These are phyloP conservation scores for Stenoptilia bipunctidactyla DNA, from an alignment of 2,888 invertebrate genomes.

Conservation along the genomic window DNA sequence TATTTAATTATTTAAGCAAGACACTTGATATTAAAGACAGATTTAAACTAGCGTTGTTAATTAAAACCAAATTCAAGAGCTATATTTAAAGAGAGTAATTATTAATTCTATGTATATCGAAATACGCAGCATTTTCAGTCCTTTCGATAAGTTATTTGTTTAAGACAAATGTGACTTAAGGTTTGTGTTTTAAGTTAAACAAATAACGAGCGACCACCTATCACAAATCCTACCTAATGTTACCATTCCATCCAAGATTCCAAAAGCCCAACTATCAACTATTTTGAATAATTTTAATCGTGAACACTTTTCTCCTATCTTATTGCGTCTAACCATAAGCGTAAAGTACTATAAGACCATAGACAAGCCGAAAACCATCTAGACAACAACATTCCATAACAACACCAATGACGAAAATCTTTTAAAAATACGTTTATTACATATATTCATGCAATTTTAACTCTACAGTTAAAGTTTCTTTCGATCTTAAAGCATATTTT, in stretches of 20 bases:
- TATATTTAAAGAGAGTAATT: no score
- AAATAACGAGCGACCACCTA: no score
- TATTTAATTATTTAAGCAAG: no score
- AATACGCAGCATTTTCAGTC: no score
- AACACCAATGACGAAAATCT: slow-evolving; percentile 37
- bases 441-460: slow-evolving; percentile 17
- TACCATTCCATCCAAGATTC: not conserved
- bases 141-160: no score
- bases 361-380: slow-evolving; percentile 33
- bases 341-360: slow-evolving; percentile 28
- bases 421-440: slow-evolving; percentile 24
- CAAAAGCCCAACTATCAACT: slow-evolving; percentile 2
- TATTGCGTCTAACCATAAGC: slow-evolving; percentile 45
- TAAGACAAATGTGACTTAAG: no score
- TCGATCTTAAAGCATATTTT: slow-evolving; percentile 22
- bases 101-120: no score
- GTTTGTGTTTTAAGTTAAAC: no score
- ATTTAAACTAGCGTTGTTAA: no score
- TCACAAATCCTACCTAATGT: not conserved
- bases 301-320: slow-evolving; percentile 44
- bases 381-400: slow-evolving; percentile 23
- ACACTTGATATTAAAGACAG: no score
- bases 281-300: slow-evolving; percentile 14
- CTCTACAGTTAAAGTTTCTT: slow-evolving; percentile 9
- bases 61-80: no score